Evolutionary conservation across 2,113 vertebrate genomes (phyloP).

Genomic region (Lepisosteus osseus): DNA sequence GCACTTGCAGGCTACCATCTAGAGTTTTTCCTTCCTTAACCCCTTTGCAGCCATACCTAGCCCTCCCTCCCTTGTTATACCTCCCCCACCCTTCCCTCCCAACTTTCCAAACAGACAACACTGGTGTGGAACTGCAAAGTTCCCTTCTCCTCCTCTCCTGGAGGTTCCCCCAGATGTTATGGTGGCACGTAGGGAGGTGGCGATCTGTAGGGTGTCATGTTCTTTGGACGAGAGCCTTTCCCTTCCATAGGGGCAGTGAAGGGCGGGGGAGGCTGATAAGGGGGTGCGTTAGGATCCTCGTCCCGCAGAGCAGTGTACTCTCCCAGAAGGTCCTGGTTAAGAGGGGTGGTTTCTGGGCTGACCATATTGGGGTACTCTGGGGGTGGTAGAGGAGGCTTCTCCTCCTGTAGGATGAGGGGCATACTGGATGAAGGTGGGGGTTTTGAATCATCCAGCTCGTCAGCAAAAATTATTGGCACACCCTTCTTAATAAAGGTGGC

Average conservation of each 20-base stretch:
- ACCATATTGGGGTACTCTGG: slow-evolving; percentile 89
- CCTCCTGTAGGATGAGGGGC: slow-evolving; percentile 93
- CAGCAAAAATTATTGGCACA: slow-evolving; percentile 94
- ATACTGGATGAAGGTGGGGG: slow-evolving; percentile 92
- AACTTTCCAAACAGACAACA: slow-evolving; percentile 67
- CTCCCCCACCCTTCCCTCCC: slow-evolving; percentile 30
- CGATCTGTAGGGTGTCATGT: slow-evolving; percentile 96
- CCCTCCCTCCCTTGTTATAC: slow-evolving; percentile 10
- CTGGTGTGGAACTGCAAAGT: slow-evolving; percentile 67
- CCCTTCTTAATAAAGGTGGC: slow-evolving; percentile 97
- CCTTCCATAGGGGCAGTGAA: slow-evolving; percentile 92
- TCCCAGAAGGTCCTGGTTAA: slow-evolving; percentile 87
- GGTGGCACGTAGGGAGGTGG: slow-evolving; percentile 94
- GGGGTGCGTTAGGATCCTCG: slow-evolving; percentile 90
- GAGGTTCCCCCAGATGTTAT: slow-evolving; percentile 64
- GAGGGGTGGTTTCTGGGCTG: slow-evolving; percentile 83
- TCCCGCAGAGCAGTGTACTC: slow-evolving; percentile 88
- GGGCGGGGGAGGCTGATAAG: slow-evolving; percentile 91
- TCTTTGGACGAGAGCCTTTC: slow-evolving; percentile 94
- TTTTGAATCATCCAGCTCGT: slow-evolving; percentile 93
- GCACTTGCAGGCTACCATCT: slow-evolving; percentile 53
- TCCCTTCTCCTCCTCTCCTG: slow-evolving; percentile 55
- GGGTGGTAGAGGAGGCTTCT: slow-evolving; percentile 90
- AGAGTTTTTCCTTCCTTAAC: slow-evolving; percentile 12
- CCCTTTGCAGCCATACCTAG: slow-evolving; percentile 7